Evolutionary conservation across 2,888 invertebrate species (phyloP).

Genomic region (Margaritifera margaritifera): DNA sequence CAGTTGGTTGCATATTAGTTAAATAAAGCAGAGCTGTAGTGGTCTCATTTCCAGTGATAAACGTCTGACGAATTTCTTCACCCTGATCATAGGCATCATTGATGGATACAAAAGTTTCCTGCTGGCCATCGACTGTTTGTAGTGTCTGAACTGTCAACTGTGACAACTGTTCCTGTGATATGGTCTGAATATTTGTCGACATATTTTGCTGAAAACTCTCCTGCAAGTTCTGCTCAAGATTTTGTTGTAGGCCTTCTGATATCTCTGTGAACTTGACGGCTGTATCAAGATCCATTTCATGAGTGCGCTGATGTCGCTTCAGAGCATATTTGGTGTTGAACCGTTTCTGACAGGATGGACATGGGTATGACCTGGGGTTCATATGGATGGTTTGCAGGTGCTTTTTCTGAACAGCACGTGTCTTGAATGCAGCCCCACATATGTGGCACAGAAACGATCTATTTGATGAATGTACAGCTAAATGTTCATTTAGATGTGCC

Average conservation of each 20-base stretch:
- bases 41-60: slow-evolving; percentile 29
- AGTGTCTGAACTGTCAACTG: slow-evolving; percentile 7
- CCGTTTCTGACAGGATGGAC: slow-evolving; percentile 67
- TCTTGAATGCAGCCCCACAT: slow-evolving; percentile 76
- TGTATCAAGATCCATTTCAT: slow-evolving; percentile 33
- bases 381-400: slow-evolving; percentile 72
- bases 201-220: not conserved
- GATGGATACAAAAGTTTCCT: slow-evolving; percentile 6
- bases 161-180: not conserved
- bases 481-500: slow-evolving; percentile 70
- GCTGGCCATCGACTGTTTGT: not conserved
- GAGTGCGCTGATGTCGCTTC: slow-evolving; percentile 69
- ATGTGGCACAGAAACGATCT: slow-evolving; percentile 75
- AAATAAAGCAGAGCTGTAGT: slow-evolving; percentile 13
- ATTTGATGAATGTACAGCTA: slow-evolving; percentile 72
- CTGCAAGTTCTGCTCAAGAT: not conserved
- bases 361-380: slow-evolving; percentile 70
- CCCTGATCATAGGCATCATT: slow-evolving; percentile 17
- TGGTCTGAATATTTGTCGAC: not conserved
- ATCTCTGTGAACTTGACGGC: not conserved
- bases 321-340: slow-evolving; percentile 74
- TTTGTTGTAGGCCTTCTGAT: slow-evolving; percentile 1
- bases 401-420: slow-evolving; percentile 71
- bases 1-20: too few species aligned
- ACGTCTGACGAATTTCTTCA: slow-evolving; percentile 30